phyloP scores from a whole-genome alignment of 2,797 vertebrate genomes.

The Mionectes olivaceus region DNA sequence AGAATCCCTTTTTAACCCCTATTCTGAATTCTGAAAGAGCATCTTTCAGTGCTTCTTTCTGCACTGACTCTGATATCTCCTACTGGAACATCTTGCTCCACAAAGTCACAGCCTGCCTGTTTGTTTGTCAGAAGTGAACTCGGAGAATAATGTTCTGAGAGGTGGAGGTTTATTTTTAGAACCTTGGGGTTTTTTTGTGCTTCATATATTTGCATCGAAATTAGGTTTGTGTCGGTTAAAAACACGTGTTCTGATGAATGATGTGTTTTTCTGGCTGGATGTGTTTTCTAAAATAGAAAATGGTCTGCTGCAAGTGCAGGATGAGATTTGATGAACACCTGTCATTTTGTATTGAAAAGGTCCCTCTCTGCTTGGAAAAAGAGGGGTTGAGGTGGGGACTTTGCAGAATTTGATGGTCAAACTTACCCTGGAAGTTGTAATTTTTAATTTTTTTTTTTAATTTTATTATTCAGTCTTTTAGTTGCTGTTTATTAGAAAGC shows the following conservation, averaged over 20 bases:
- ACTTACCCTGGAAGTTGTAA: background rate
- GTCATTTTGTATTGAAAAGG: background rate
- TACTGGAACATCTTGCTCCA: background rate
- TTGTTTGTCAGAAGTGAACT: background rate
- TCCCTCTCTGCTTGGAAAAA: background rate
- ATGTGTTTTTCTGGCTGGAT: background rate
- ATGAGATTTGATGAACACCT: background rate
- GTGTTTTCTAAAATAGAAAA: background rate
- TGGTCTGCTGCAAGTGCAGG: background rate
- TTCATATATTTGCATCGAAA: background rate
- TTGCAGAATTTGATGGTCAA: background rate
- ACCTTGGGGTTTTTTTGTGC: background rate
- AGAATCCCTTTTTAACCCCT: background rate
- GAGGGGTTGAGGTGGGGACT: fast-evolving
- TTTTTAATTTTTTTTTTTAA: no score
- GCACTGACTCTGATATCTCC: background rate
- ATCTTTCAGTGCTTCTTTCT: background rate
- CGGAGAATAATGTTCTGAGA: background rate
- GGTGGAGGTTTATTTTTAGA: background rate
- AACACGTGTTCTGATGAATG: background rate
- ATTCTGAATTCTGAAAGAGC: background rate
- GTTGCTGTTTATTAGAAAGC: background rate
- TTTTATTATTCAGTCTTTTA: background rate
- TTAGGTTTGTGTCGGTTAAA: background rate
- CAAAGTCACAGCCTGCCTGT: background rate